Percentiles rank a stretch among this genome's conserved stretches.
Evolutionary conservation across 2,797 vertebrate species (phyloP).

Genomic region (Melopsittacus undulatus): DNA sequence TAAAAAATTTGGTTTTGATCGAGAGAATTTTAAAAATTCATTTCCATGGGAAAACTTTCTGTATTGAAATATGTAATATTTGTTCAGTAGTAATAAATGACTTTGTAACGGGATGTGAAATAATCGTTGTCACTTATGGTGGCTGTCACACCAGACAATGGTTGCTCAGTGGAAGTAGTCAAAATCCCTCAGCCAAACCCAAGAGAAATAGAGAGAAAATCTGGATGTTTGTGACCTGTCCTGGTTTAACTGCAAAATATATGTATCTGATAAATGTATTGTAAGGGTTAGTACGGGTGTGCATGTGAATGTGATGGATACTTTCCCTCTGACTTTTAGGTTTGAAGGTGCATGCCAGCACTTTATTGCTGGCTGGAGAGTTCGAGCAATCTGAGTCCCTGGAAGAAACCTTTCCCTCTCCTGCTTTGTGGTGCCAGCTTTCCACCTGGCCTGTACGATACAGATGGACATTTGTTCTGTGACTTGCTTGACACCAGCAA

Average conservation of each 20-base stretch:
- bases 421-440: neutral
- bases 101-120: neutral
- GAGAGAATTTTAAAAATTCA: neutral
- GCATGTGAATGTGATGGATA: neutral
- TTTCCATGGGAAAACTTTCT: neutral
- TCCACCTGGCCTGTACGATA: accelerated
- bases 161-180: neutral
- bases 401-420: neutral
- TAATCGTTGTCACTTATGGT: neutral
- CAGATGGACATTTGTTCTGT: neutral
- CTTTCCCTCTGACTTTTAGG: neutral
- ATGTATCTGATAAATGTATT: neutral
- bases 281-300: neutral
- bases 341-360: accelerated
- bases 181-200: neutral
- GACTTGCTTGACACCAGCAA: neutral
- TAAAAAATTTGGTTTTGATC: neutral
- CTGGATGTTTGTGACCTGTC: neutral
- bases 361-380: neutral
- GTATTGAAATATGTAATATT: neutral
- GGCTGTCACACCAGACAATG: neutral
- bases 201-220: neutral
- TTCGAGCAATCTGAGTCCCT: neutral
- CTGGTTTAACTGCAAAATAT: neutral
- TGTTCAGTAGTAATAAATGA: neutral